Evolutionary conservation across 1,140 invertebrate species (phyloP).

Genomic region (Procambarus virginalis): DNA sequence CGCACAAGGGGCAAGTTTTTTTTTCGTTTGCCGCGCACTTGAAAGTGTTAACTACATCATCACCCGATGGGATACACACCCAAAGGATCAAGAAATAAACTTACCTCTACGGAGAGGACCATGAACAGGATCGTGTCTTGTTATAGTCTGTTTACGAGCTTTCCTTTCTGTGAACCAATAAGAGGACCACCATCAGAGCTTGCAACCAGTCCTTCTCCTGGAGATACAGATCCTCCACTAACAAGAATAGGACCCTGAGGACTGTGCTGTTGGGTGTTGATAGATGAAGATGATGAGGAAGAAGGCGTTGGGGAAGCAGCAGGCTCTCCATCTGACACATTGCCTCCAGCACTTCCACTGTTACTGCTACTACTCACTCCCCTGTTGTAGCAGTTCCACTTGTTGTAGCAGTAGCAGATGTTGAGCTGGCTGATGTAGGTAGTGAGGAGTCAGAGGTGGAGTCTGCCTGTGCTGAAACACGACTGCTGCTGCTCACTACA

Average conservation of each 20-base stretch:
- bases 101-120: constrained; percentile 50
- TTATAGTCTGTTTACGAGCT: constrained; percentile 86
- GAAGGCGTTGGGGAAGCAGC: constrained; percentile 33
- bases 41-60: too few relatives aligned
- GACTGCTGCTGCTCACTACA: constrained; percentile 40
- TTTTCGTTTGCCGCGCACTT: too few relatives aligned
- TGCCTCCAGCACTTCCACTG: constrained; percentile 18
- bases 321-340: constrained; percentile 37
- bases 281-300: constrained; percentile 45
- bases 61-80: too few relatives aligned
- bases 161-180: constrained; percentile 87
- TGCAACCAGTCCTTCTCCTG: constrained; percentile 23
- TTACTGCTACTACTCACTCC: not conserved
- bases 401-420: not conserved
- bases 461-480: constrained; percentile 43
- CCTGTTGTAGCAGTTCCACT: not conserved
- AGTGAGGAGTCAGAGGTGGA: constrained; percentile 28
- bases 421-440: not conserved
- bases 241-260: constrained; percentile 35
- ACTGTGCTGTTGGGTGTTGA: constrained; percentile 21
- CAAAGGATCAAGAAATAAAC: not conserved
- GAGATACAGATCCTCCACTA: constrained; percentile 38
- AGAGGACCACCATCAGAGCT: constrained; percentile 71
- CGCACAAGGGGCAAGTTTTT: too few relatives aligned
- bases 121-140: constrained; percentile 74